A percentile compares a stretch with the other conserved stretches of the same genome.
phyloP scores from a whole-genome alignment of 2,888 invertebrate genomes.

The Tetramorium bicarinatum region DNA sequence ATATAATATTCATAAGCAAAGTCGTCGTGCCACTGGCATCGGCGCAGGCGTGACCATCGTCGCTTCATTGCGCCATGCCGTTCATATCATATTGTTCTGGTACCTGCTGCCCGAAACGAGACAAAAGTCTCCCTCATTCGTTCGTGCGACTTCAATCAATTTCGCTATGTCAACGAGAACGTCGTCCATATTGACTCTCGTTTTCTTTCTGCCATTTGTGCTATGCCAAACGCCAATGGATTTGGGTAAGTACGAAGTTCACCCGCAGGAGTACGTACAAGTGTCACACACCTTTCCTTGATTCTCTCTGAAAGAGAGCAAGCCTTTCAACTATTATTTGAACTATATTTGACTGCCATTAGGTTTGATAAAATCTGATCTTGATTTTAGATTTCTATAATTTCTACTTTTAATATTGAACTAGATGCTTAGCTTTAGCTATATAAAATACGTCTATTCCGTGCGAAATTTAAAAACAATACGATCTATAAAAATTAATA shows the following conservation, averaged over 20 bases:
- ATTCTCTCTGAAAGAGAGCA: too few relatives aligned
- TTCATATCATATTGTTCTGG: constrained; percentile 50
- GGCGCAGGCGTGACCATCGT: constrained; percentile 79
- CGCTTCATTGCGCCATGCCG: constrained; percentile 38
- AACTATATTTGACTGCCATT: background rate
- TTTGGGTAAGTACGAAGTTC: constrained; percentile 75
- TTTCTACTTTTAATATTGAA: background rate
- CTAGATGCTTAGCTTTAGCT: background rate
- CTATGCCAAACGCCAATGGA: constrained; percentile 76
- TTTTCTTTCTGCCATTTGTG: constrained; percentile 59
- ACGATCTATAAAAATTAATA: background rate
- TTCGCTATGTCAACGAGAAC: constrained; percentile 69
- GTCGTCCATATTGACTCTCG: constrained; percentile 52
- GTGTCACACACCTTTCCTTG: too few relatives aligned
- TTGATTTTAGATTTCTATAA: background rate
- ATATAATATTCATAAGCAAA: constrained; percentile 81
- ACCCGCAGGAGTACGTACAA: background rate
- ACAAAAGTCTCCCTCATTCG: constrained; percentile 69
- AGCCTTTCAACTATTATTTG: background rate
- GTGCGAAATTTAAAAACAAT: background rate
- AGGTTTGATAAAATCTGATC: background rate
- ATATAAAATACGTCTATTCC: background rate
- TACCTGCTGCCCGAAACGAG: constrained; percentile 58
- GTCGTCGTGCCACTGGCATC: constrained; percentile 37
- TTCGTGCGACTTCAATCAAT: constrained; percentile 60